These are phyloP conservation scores for Drosophila leontia DNA, from an alignment of 1,140 invertebrate genomes.

Conservation along the genomic window DNA sequence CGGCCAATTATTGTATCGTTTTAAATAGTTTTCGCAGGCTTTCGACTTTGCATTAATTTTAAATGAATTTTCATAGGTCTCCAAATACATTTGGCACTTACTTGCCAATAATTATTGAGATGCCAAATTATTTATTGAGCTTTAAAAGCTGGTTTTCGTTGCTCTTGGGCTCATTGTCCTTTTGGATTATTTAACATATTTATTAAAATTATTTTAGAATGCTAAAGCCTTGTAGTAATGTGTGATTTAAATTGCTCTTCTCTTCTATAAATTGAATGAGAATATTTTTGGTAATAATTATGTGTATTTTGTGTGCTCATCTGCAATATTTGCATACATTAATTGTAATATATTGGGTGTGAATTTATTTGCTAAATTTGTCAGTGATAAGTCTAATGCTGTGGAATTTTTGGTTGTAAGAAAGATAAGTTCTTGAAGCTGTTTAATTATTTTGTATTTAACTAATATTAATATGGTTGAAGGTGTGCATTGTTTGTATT, in stretches of 20 bases:
- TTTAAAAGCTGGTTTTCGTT: not conserved
- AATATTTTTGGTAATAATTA: too few species aligned
- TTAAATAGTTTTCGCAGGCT: not conserved
- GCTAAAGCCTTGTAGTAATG: not conserved
- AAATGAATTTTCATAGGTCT: not conserved
- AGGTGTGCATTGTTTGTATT: too few species aligned
- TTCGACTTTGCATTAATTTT: not conserved
- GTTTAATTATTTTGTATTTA: not conserved
- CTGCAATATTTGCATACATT: not conserved
- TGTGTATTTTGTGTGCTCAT: too few species aligned
- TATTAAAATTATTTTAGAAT: not conserved
- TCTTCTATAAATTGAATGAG: too few species aligned
- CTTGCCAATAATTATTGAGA: not conserved
- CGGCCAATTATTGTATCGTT: conserved; percentile 13
- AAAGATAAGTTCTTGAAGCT: not conserved
- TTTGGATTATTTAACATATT: not conserved
- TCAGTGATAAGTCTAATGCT: not conserved
- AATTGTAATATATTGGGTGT: not conserved
- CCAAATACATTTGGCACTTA: too few species aligned
- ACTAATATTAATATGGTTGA: not conserved
- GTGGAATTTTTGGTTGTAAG: not conserved
- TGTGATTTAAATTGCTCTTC: too few species aligned
- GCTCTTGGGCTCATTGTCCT: not conserved
- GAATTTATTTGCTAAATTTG: not conserved
- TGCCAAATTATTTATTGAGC: not conserved